These are phyloP conservation scores for Cardinalis cardinalis DNA, from an alignment of 2,113 vertebrate genomes.

Conservation along the genomic window DNA sequence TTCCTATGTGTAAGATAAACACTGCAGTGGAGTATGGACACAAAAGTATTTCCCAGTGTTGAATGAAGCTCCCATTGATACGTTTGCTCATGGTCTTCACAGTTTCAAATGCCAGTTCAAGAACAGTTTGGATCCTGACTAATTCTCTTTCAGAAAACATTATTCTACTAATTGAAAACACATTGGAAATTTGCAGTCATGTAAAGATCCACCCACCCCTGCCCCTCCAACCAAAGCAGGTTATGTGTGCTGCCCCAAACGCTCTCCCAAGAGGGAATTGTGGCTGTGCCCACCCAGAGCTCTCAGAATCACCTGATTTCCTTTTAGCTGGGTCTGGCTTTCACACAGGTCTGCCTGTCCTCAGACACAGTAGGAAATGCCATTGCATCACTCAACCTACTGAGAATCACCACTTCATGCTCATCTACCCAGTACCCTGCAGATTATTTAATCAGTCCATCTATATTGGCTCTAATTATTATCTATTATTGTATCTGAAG, in stretches of 20 bases:
- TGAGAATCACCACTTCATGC: background rate
- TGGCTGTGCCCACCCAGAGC: background rate
- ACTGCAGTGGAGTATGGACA: background rate
- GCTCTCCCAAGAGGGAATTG: background rate
- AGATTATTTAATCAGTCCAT: background rate
- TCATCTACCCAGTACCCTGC: background rate
- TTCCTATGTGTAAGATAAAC: background rate
- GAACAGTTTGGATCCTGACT: background rate
- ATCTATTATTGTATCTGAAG: background rate
- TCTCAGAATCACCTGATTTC: background rate
- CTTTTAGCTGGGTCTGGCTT: background rate
- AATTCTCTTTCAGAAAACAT: background rate
- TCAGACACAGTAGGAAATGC: background rate
- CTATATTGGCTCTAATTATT: background rate
- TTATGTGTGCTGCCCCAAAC: background rate
- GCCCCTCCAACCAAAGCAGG: fast-evolving
- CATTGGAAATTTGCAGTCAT: background rate
- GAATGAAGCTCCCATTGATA: background rate
- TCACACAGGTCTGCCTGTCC: background rate
- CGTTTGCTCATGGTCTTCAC: background rate
- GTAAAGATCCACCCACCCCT: background rate
- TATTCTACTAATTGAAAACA: background rate
- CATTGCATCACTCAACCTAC: background rate
- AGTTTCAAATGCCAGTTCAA: background rate
- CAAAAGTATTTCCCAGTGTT: background rate